A percentile compares a stretch with the other conserved stretches of the same genome.
Conservation (phyloP, 1,140 invertebrate genomes). For the Lethrus apterus region DNA sequence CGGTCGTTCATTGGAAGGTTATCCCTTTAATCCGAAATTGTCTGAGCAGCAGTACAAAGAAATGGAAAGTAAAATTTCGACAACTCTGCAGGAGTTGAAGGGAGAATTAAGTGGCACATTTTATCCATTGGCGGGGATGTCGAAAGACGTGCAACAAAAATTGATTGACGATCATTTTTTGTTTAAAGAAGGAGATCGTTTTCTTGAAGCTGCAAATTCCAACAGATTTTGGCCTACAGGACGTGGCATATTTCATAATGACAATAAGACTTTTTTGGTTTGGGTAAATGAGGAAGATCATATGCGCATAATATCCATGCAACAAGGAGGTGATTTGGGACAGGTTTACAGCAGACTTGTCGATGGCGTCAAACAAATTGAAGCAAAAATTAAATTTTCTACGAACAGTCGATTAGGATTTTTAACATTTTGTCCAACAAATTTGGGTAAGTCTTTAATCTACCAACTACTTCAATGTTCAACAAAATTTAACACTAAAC, state of each 20-base stretch:
- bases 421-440: slow-evolving; percentile 66
- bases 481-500: no score
- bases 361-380: slow-evolving; percentile 49
- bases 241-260: slow-evolving; percentile 67
- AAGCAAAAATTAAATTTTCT: slow-evolving; percentile 50
- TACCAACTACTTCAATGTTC: no score
- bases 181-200: slow-evolving; percentile 69
- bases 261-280: slow-evolving; percentile 65
- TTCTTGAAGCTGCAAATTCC: slow-evolving; percentile 61
- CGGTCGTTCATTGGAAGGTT: slow-evolving; percentile 59
- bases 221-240: slow-evolving; percentile 73
- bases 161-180: slow-evolving; percentile 73
- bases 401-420: slow-evolving; percentile 56
- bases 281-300: slow-evolving; percentile 76
- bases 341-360: slow-evolving; percentile 52
- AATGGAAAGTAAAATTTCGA: slow-evolving; percentile 46
- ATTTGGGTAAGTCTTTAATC: slow-evolving; percentile 47
- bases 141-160: slow-evolving; percentile 58
- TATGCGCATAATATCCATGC: slow-evolving; percentile 70
- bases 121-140: slow-evolving; percentile 60
- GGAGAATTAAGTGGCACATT: slow-evolving; percentile 62
- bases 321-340: slow-evolving; percentile 52
- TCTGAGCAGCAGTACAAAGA: slow-evolving; percentile 58
- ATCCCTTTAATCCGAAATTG: slow-evolving; percentile 70
- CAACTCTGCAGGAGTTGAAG: slow-evolving; percentile 40